phyloP scores from a whole-genome alignment of 1,140 invertebrate species.

The Gryllus bimaculatus region DNA sequence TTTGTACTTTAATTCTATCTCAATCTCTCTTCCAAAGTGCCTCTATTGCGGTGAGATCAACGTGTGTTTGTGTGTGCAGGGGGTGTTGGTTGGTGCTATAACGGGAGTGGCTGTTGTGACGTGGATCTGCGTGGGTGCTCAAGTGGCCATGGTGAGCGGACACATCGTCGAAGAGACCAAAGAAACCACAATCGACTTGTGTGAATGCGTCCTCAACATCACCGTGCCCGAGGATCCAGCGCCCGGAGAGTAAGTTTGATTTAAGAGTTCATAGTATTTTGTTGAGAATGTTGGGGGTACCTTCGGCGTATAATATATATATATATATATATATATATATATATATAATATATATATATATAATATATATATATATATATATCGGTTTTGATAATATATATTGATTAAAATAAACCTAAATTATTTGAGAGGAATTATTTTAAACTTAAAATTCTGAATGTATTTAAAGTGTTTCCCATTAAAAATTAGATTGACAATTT shows the following conservation, averaged over 20 bases:
- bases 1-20: slow-evolving; percentile 38
- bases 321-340: no score
- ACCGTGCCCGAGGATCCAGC: background rate
- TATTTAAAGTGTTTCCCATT: no score
- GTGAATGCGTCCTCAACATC: slow-evolving; percentile 36
- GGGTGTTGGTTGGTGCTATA: slow-evolving; percentile 55
- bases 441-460: no score
- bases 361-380: no score
- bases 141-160: slow-evolving; percentile 45
- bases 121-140: slow-evolving; percentile 66
- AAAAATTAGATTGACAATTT: no score
- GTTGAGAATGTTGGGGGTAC: no score
- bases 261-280: no score
- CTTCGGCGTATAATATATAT: no score
- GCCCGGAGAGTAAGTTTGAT: background rate
- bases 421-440: no score
- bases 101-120: slow-evolving; percentile 50
- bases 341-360: no score
- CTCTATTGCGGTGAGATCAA: background rate
- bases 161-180: slow-evolving; percentile 37
- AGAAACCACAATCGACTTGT: slow-evolving; percentile 35
- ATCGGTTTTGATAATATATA: no score
- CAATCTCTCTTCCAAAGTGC: slow-evolving; percentile 31
- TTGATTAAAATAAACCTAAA: no score
- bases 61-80: slow-evolving; percentile 42